These are phyloP conservation scores for Eupithecia insigniata DNA, from an alignment of 2,888 invertebrate genomes.

Conservation along the genomic window DNA sequence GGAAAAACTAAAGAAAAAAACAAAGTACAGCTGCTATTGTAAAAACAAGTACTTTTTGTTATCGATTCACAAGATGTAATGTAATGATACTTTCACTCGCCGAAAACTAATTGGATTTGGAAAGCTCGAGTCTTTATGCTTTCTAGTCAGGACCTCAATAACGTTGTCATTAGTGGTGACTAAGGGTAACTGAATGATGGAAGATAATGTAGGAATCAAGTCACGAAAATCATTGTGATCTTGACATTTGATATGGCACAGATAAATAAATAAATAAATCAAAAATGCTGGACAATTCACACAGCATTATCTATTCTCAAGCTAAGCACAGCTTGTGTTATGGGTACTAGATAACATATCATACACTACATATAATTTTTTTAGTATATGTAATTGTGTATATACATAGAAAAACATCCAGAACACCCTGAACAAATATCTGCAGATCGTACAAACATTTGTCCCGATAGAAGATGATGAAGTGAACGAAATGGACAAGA, in stretches of 20 bases:
- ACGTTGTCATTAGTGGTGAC: constrained; percentile 13
- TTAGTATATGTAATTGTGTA: too few relatives aligned
- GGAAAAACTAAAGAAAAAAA: constrained; percentile 8
- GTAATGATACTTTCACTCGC: constrained; percentile 41
- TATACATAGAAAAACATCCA: too few relatives aligned
- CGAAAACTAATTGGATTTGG: constrained; percentile 44
- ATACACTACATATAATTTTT: too few relatives aligned
- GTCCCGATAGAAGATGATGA: background rate
- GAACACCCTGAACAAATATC: too few relatives aligned
- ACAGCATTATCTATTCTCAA: too few relatives aligned
- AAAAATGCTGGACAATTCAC: too few relatives aligned
- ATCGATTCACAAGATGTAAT: constrained; percentile 41
- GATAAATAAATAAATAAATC: too few relatives aligned
- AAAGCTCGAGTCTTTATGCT: constrained; percentile 44
- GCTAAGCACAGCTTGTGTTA: too few relatives aligned
- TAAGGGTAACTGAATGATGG: background rate
- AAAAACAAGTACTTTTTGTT: constrained; percentile 25
- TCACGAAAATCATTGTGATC: background rate
- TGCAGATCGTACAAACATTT: too few relatives aligned
- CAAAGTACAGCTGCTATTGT: constrained; percentile 9
- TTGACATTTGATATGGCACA: background rate
- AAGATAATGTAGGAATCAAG: background rate
- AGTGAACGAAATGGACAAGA: too few relatives aligned
- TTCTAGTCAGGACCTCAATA: constrained; percentile 42
- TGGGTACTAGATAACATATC: too few relatives aligned